These are phyloP conservation scores for Cyprinus carpio DNA, from an alignment of 2,113 vertebrate genomes.

Conservation along the genomic window DNA sequence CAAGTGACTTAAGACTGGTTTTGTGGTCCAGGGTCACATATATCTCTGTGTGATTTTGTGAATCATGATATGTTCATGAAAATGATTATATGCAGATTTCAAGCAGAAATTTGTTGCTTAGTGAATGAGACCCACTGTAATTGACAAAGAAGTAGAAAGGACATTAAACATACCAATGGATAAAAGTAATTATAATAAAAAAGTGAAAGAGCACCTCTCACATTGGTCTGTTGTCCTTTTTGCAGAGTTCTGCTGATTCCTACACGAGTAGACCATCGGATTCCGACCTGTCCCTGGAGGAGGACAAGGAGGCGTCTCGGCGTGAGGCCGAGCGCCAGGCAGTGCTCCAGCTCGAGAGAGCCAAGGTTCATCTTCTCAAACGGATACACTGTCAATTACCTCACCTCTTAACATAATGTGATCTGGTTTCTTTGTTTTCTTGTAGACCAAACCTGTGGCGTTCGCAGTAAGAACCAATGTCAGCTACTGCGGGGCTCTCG, in stretches of 20 bases:
- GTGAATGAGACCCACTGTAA: background rate
- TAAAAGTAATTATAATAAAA: background rate
- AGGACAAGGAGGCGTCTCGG: slow-evolving; percentile 93
- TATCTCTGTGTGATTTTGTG: too few species aligned
- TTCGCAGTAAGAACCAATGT: slow-evolving; percentile 95
- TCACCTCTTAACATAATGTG: background rate
- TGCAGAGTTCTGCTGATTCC: slow-evolving; percentile 94
- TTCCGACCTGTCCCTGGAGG: slow-evolving; percentile 96
- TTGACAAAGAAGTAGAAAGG: background rate
- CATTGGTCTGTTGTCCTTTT: background rate
- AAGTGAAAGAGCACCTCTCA: background rate
- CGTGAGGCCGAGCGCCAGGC: slow-evolving; percentile 96
- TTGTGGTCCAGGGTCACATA: too few species aligned
- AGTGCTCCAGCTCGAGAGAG: slow-evolving; percentile 93
- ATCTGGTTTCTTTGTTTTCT: slow-evolving; percentile 9
- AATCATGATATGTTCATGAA: too few species aligned
- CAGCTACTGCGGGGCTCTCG: slow-evolving; percentile 88
- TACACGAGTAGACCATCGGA: slow-evolving; percentile 95
- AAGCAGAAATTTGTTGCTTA: too few species aligned
- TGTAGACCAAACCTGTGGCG: slow-evolving; percentile 90
- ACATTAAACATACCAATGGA: background rate
- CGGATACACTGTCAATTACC: background rate
- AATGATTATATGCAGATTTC: too few species aligned
- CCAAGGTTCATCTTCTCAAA: slow-evolving; percentile 77
- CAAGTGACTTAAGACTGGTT: too few species aligned